phyloP scores from a whole-genome alignment of 2,888 invertebrate genomes.

The Chouioia cunea region DNA sequence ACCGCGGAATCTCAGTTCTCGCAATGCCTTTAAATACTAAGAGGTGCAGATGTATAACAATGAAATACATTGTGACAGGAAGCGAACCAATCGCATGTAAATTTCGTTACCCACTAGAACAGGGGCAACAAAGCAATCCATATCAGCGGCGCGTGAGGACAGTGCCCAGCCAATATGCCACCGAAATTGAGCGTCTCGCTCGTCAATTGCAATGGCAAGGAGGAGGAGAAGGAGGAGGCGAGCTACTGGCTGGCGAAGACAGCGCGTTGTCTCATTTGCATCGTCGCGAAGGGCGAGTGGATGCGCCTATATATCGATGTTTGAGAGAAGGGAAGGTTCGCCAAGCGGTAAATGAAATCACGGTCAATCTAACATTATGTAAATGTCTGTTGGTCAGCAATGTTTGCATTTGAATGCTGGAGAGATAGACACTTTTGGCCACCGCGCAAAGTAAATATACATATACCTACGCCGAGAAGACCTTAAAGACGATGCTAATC shows the following conservation, averaged over 20 bases:
- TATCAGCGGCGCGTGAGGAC: constrained; percentile 6
- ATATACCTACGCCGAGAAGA: background rate
- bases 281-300: constrained; percentile 1
- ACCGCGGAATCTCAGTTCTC: constrained; percentile 11
- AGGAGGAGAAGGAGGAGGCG: background rate
- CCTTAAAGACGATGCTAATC: constrained; percentile 65
- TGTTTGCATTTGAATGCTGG: constrained; percentile 66
- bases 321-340: constrained; percentile 6
- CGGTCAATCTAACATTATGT: constrained; percentile 68
- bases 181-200: constrained; percentile 46
- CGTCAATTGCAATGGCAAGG: constrained; percentile 45
- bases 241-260: constrained; percentile 13
- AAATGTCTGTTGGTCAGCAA: constrained; percentile 60
- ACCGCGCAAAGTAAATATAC: background rate
- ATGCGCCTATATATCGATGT: constrained; percentile 19
- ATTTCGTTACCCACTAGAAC: background rate
- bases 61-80: too few relatives aligned
- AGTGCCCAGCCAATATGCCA: constrained; percentile 30
- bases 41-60: too few relatives aligned
- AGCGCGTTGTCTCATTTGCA: constrained; percentile 37
- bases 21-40: too few relatives aligned
- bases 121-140: constrained; percentile 2
- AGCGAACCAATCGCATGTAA: too few relatives aligned
- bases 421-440: constrained; percentile 46
- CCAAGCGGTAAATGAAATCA: constrained; percentile 61